These are phyloP conservation scores for Rhagologus leucostigma DNA, from an alignment of 2,113 vertebrate genomes.

Conservation along the genomic window DNA sequence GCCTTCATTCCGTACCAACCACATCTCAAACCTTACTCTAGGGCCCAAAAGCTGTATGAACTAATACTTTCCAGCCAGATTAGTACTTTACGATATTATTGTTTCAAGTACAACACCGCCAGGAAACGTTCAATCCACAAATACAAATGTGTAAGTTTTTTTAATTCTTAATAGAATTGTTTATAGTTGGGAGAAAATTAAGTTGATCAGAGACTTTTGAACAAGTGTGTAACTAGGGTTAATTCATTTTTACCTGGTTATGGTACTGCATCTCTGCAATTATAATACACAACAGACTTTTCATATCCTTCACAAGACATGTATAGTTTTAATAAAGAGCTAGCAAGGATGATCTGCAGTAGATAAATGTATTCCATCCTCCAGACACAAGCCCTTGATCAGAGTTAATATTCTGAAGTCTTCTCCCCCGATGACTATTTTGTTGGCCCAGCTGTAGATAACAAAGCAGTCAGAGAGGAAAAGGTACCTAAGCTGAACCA, in stretches of 20 bases:
- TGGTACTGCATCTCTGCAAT: not conserved
- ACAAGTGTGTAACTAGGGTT: not conserved
- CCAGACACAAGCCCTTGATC: not conserved
- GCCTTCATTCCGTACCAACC: not conserved
- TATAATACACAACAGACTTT: not conserved
- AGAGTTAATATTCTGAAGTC: not conserved
- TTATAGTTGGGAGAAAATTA: not conserved
- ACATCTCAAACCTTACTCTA: not conserved
- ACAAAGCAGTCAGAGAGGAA: not conserved
- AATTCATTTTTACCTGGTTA: not conserved
- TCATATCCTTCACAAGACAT: not conserved
- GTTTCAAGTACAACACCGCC: not conserved
- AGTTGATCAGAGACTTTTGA: not conserved
- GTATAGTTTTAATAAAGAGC: not conserved
- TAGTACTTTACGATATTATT: not conserved
- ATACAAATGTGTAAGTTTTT: not conserved
- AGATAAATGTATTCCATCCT: not conserved
- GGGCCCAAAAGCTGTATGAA: not conserved
- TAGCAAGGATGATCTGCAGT: not conserved
- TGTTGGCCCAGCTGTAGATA: not conserved
- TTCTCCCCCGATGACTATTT: fast-evolving
- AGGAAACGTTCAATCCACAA: not conserved
- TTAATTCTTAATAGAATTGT: not conserved
- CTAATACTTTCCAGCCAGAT: not conserved
- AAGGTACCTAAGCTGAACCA: not conserved